Evolutionary conservation across 2,797 vertebrate species (phyloP).

Genomic region (Acipenser ruthenus): DNA sequence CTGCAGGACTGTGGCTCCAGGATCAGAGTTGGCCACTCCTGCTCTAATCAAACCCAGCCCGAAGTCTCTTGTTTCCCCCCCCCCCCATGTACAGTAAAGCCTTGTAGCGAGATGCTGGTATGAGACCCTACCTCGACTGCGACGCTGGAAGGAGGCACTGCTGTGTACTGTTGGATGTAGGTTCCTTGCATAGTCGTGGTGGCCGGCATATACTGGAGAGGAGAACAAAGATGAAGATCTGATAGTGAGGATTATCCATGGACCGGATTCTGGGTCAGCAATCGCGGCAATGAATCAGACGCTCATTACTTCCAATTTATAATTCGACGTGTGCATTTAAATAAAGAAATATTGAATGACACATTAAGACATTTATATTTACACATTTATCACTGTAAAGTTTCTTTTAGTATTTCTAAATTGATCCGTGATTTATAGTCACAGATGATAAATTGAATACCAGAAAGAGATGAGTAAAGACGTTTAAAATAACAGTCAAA

Average conservation of each 20-base stretch:
- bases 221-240: not conserved
- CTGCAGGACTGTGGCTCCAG: too few species aligned
- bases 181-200: slow-evolving; percentile 79
- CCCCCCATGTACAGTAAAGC: not conserved
- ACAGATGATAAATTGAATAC: too few species aligned
- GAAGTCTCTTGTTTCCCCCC: not conserved
- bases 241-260: not conserved
- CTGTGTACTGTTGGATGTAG: slow-evolving; percentile 78
- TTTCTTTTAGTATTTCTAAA: too few species aligned
- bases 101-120: slow-evolving; percentile 23
- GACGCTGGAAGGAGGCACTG: slow-evolving; percentile 76
- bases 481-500: too few species aligned
- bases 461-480: too few species aligned
- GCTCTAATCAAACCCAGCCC: too few species aligned
- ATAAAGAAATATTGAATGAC: too few species aligned
- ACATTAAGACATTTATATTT: too few species aligned
- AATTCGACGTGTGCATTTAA: not conserved
- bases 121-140: slow-evolving; percentile 72
- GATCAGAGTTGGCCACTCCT: too few species aligned
- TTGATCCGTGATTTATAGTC: too few species aligned
- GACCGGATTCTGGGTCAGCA: not conserved
- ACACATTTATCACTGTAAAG: too few species aligned
- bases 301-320: not conserved
- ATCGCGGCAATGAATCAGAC: not conserved
- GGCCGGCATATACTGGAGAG: slow-evolving; percentile 71